Evolutionary conservation across 2,888 invertebrate genomes (phyloP), one percentile per base, ranked within the genome.

Genomic region (Sarcophaga rosellei): DNA sequence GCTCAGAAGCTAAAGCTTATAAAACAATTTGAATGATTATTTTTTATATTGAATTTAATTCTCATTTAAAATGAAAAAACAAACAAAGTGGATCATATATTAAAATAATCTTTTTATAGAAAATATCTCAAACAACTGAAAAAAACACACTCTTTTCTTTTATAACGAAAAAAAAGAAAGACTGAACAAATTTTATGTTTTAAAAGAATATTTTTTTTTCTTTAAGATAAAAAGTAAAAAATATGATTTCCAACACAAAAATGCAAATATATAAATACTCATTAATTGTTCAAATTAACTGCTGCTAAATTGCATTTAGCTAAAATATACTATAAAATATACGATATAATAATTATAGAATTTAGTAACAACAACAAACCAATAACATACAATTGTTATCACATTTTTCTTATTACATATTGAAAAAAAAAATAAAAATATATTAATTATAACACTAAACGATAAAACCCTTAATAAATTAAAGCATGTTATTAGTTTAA

Each of bases 271-370:
- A 35, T 44, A 78, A 75, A 86, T 80, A 82, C 79, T 86, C 73
- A 75, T 69, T 72, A 57, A 57, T 69, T 57, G 63, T 70, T 76
- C 57, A 69, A 75, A 44, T 25, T 63, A 86, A 84, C 81, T 84
- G 86, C 86, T 86, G 86, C 84, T 81, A 75, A 79, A 84, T 78
- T 84, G 86, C 86, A 86, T 86, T 86, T 86, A 86, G 86, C 78
- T 61, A 77, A 47, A 81, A 53, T 53, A 53, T 53, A 53, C 5
- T 70, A 62, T 69, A 69, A 61, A 20, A 61, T 17, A 65, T 53
- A 66, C 10, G 57, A 57, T 20, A 65, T 47, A 65, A 65, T n/a
- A 77, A 44, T 35, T 66, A 80, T 76, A 81, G 69, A 70, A 85
- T 77, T 68, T 85, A n/a, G n/a, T n/a, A 73, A 75, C 11, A 57